Percentiles rank a stretch among this genome's conserved stretches.
Conservation (phyloP, 2,113 vertebrate genomes). For the Ciconia stormi region DNA sequence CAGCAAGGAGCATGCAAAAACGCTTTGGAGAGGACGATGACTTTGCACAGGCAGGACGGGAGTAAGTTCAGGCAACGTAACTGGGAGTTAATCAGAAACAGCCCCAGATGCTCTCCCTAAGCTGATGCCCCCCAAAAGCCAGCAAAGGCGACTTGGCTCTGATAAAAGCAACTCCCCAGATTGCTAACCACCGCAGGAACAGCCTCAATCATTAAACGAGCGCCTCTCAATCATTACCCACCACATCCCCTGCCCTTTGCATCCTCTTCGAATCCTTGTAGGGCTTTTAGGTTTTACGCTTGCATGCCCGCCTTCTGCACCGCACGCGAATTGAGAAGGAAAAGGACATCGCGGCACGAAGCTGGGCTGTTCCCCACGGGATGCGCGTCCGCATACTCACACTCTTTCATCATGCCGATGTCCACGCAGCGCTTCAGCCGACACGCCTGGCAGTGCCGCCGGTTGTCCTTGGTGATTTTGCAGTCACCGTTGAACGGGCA, state of each 20-base stretch:
- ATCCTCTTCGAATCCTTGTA: rapidly evolving
- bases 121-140: not conserved
- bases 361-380: not conserved
- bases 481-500: constrained; percentile 94
- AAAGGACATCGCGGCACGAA: rapidly evolving
- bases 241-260: not conserved
- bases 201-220: not conserved
- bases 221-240: not conserved
- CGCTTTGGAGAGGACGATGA: rapidly evolving
- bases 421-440: constrained; percentile 93
- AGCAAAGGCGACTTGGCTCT: not conserved
- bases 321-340: rapidly evolving
- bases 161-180: rapidly evolving
- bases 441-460: constrained; percentile 96
- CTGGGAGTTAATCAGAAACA: not conserved
- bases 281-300: too few relatives aligned
- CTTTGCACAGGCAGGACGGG: not conserved
- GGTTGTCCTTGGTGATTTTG: constrained; percentile 97
- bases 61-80: not conserved
- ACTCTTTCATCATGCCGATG: constrained; percentile 99
- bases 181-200: rapidly evolving
- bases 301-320: not conserved
- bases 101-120: not conserved
- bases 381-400: constrained; percentile 75
- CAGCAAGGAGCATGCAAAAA: not conserved